Base-by-base conservation (phyloP, 1,140 invertebrate species). In the Drosophila oshimai region DNA sequence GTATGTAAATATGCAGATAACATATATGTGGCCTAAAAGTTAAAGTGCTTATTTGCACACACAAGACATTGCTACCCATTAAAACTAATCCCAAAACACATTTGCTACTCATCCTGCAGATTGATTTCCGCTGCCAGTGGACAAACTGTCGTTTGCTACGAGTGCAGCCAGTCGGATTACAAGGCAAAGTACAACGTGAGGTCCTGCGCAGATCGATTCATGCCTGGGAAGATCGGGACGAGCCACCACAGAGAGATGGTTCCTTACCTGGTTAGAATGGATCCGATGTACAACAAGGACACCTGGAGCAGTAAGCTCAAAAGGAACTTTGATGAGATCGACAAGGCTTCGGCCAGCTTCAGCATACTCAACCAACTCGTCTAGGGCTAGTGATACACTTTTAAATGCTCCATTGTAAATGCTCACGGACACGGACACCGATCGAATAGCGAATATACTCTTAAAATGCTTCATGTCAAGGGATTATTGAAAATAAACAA, bases 281-380 rank as follows among this genome's bases (percentile, higher is more conserved):
- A 81, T 10, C 69, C 69, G 9, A 37, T 69, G 9, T 71, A 74
- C 51, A 77, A 69, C 22, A 70, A 65, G 51, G 84, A 87, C 31
- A 49, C 39, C 28, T 87, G 81, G 81, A 65, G 57, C 57, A 81
- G 68, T 45, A 87, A 87, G 61, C 65, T 76, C 0, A 87, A 87
- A 62, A 62, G 83, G 29, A 87, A 87, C 47, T 87, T 87, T 24
- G 81, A 87, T 37, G 81, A 87, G 41, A 87, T 87, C 36, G 81
- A 87, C 34, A 87, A 87, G 58, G 81, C 81, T 2, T 87, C 81
- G 17, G 81, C 84, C 41, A 87, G 83, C 29, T 87, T 87, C 58
- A 86, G 81, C 17, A 80, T 87, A 41, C 55, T 87, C 1, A 87
- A 87, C 41, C 81, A 86, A 10, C 81, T 87, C 15, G 81, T 87